These are phyloP conservation scores for Hipposideros larvatus DNA, from an alignment of 2,797 vertebrate genomes.

Conservation along the genomic window DNA sequence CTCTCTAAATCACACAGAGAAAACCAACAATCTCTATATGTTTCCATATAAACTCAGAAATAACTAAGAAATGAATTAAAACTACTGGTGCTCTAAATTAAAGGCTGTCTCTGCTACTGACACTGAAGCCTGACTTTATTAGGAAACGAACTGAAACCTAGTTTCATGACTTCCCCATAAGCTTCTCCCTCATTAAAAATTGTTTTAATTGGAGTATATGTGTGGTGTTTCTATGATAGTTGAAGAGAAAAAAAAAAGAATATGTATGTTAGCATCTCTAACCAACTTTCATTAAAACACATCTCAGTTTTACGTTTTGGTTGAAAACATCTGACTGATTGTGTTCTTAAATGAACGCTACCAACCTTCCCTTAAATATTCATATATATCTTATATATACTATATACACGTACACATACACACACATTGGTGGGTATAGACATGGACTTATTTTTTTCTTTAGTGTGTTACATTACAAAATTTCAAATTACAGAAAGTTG, in stretches of 20 bases:
- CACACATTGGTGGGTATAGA: neutral
- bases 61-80: slow-evolving; percentile 36
- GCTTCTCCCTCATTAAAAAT: neutral
- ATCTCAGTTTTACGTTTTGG: slow-evolving; percentile 45
- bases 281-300: neutral
- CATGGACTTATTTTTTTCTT: neutral
- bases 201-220: neutral
- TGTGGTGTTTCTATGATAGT: neutral
- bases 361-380: neutral
- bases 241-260: neutral
- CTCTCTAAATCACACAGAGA: slow-evolving; percentile 36
- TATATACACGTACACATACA: neutral
- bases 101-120: slow-evolving; percentile 5
- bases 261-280: neutral
- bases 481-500: slow-evolving; percentile 45
- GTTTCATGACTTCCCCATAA: neutral
- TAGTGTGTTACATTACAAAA: neutral
- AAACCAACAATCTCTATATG: neutral
- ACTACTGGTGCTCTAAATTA: slow-evolving; percentile 14
- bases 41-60: slow-evolving; percentile 42
- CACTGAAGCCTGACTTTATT: neutral
- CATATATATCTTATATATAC: neutral
- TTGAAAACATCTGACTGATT: slow-evolving; percentile 19
- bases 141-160: slow-evolving; percentile 54
- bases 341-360: slow-evolving; percentile 36